Conservation (phyloP, 2,113 vertebrate species). For the Aythya baeri region DNA sequence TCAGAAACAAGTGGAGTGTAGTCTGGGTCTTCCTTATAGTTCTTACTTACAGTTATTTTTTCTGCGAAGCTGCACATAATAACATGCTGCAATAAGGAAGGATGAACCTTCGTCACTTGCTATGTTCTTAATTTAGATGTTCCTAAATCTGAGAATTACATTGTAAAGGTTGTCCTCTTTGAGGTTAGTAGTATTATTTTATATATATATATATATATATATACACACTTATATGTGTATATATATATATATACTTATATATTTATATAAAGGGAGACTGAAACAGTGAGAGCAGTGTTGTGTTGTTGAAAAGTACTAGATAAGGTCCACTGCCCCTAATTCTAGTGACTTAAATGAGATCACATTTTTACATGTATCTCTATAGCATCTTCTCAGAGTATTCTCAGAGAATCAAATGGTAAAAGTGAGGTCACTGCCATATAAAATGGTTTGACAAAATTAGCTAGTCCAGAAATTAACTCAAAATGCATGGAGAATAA, state of each 20-base stretch:
- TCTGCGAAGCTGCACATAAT: neutral
- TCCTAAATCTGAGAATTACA: neutral
- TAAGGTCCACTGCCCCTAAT: neutral
- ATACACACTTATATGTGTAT: neutral
- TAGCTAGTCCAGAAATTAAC: slow-evolving; percentile 33
- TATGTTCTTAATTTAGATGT: neutral
- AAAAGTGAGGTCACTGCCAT: neutral
- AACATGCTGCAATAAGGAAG: neutral
- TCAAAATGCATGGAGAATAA: neutral
- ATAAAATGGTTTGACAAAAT: slow-evolving; percentile 31
- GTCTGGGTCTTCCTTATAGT: neutral
- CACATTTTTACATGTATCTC: neutral
- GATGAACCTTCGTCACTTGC: neutral
- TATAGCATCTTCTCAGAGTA: no score
- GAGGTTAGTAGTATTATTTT: neutral
- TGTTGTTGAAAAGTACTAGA: neutral
- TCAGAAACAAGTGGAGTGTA: neutral
- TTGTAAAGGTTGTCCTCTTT: neutral
- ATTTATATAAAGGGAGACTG: neutral
- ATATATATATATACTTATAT: neutral
- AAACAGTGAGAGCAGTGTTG: neutral
- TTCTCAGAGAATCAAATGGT: neutral
- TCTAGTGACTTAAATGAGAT: neutral
- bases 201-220: neutral
- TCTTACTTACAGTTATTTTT: neutral